A percentile compares a stretch with the other conserved stretches of the same genome.
Evolutionary conservation across 1,140 invertebrate genomes (phyloP).

Genomic region (Lutraria rhynchaena): DNA sequence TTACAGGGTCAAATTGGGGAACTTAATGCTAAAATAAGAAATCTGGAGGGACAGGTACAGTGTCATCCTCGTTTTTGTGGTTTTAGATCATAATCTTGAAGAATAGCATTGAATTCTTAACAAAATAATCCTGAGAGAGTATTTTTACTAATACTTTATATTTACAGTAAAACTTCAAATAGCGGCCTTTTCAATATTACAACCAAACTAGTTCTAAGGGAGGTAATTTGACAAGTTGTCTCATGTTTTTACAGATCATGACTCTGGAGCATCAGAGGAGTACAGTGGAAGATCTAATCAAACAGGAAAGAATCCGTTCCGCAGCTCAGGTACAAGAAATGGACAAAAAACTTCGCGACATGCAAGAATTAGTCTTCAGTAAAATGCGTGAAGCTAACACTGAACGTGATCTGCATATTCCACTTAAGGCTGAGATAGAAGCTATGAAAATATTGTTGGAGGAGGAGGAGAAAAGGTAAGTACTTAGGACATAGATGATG

Average conservation of each 20-base stretch:
- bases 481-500: not conserved
- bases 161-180: too few relatives aligned
- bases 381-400: constrained; percentile 72
- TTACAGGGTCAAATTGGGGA: constrained; percentile 64
- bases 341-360: constrained; percentile 69
- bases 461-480: constrained; percentile 76
- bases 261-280: constrained; percentile 68
- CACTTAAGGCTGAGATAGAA: constrained; percentile 76
- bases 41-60: constrained; percentile 73
- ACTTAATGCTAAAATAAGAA: constrained; percentile 65
- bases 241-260: constrained; percentile 63
- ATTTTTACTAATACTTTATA: too few relatives aligned
- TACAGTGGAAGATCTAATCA: constrained; percentile 64
- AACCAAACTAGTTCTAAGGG: too few relatives aligned
- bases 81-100: too few relatives aligned
- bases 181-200: too few relatives aligned
- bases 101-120: too few relatives aligned
- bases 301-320: constrained; percentile 61
- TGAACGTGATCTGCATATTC: constrained; percentile 66
- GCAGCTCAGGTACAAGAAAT: constrained; percentile 63
- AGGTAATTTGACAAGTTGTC: too few relatives aligned
- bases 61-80: not conserved
- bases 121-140: too few relatives aligned
- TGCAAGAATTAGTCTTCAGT: constrained; percentile 70
- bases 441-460: constrained; percentile 72